Evolutionary conservation across 2,888 invertebrate species (phyloP), one percentile per base, ranked within the genome.

Genomic region (Morpho helenor): DNA sequence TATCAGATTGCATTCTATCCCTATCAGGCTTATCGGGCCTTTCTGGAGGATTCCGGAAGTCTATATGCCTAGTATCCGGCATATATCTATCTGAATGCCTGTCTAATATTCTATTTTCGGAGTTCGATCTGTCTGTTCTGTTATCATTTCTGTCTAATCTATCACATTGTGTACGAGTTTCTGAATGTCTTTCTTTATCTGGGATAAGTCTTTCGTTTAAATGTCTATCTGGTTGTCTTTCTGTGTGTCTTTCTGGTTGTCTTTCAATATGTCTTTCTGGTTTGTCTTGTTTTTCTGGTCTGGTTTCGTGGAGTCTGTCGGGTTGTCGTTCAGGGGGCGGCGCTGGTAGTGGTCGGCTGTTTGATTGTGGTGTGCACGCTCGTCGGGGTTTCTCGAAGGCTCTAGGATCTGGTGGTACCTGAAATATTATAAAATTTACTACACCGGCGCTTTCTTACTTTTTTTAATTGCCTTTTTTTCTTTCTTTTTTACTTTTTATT

Each of bases 301-400:
- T 7, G 10, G 2, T 45, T n/a, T 45, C 45, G 7, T 10, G 9
- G 43, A 42, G 49, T 52, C 52, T 50, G 22, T 53, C 50, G 42
- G 42, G 41, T 4, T 70, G 70, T 40, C 75, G 62, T 61, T 86
- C 87, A 22, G 84, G 80, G 1, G 89, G 90, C 0, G 89, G 85
- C 0, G 87, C 88, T 8, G 89, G 89, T 2, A 89, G 69, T 0
- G 88, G 90, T 31, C 90, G 66, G 60, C 89, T 87, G 68, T 87
- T 87, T 0, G 88, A 84, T 53, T 86, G 88, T 0, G 89, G 89
- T 0, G 89, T 89, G 72, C 85, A 84, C 0, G 89, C 88, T 8
- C 90, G 75, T 8, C 87, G 77, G 0, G 90, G 90, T 49, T 90
- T 90, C 56, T 89, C 90, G 49, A 89, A 90, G 0, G 89, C 89